Base-by-base conservation (phyloP, 2,113 vertebrate species). In the Polypterus senegalus region DNA sequence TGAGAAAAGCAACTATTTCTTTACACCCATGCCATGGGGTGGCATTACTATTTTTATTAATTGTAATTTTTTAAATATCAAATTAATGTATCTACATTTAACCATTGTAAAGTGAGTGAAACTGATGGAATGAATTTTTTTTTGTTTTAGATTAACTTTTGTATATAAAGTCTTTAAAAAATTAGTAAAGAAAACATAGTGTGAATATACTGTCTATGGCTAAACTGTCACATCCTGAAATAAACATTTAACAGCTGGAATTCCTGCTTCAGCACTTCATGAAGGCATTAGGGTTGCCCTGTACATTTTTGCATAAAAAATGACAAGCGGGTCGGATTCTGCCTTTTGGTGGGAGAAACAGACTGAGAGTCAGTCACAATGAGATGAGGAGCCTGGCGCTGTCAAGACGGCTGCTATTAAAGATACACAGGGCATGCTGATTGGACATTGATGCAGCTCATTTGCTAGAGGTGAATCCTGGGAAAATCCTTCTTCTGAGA, bases 171-270 rank as follows among this genome's bases (percentile, higher is more conserved):
- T 27, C 27, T 27, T 27, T 27, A 27, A 27, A 27, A 2, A 27
- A 27, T 27, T 27, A 27, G 27, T 27, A 27, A 27, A 27, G 27
- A 27, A 27, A 27, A 27, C 27, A 27, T 27, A 27, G 27, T 27
- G 27, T 27, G 27, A 27, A 27, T 27, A 27, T 27, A 27, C 27
- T 27, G 27, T 27, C 27, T 27, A 27, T 27, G 27, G 27, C 27
- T 27, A 27, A 27, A 27, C 27, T 27, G 27, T 27, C 27, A 27
- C 27, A 27, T 27, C 27, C 27, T 27, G 70, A 70, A 72, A 62
- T 63, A 60, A 76, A 74, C 70, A 57, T 73, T 61, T 75, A 67
- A 71, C 78, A 81, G 78, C 76, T 79, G 77, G 64, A 63, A 51
- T 51, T 61, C 59, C 66, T 51, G 43, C 51, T 48, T 54, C 64